Percentiles rank a stretch among this genome's conserved stretches.
Conservation (phyloP, 2,113 vertebrate species). For the Notiomystis cincta region DNA sequence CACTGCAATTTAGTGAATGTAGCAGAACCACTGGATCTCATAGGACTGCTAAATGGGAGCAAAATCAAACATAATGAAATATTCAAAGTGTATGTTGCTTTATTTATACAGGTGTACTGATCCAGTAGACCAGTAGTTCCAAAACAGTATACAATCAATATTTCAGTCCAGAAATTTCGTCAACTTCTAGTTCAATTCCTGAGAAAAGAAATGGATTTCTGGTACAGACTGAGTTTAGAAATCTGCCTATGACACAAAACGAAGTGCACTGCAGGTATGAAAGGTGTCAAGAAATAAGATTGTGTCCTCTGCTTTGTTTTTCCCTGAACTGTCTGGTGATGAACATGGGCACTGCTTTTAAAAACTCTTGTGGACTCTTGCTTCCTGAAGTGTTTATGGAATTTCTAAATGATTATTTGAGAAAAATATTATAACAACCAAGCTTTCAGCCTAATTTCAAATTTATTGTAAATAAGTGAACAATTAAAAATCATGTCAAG, state of each 20-base stretch:
- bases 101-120: not conserved
- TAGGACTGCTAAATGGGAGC: not conserved
- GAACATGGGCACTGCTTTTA: not conserved
- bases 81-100: not conserved
- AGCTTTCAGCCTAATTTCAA: not conserved
- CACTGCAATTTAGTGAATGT: not conserved
- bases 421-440: not conserved
- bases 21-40: not conserved
- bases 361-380: not conserved
- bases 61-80: conserved; percentile 18
- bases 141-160: not conserved
- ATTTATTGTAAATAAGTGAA: not conserved
- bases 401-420: not conserved
- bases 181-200: not conserved
- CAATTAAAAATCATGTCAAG: not conserved
- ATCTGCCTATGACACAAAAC: not conserved
- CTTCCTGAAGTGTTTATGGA: not conserved
- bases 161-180: not conserved
- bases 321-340: not conserved
- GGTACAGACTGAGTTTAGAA: not conserved
- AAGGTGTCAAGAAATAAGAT: not conserved
- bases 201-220: not conserved
- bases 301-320: not conserved
- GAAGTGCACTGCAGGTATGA: not conserved
- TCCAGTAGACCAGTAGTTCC: not conserved